phyloP scores from a whole-genome alignment of 2,888 invertebrate genomes.

The Alloscopus bannaensis region DNA sequence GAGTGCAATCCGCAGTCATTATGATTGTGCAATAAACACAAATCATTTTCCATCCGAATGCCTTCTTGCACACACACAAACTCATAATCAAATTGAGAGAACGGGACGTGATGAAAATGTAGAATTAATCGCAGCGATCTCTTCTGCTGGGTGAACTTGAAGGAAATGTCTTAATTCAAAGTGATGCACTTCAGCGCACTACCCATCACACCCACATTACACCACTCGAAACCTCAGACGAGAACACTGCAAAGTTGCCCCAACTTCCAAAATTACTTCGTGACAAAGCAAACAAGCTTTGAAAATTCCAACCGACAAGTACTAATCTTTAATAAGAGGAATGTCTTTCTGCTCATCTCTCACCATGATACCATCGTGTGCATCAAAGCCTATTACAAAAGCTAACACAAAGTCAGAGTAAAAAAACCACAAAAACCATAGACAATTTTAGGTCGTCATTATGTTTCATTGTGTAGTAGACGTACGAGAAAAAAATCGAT shows the following conservation, averaged over 20 bases:
- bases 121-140: conserved; percentile 14
- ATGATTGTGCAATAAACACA: no score
- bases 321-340: no score
- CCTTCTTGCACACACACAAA: no score
- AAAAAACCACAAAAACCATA: not conserved
- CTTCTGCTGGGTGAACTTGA: conserved; percentile 25
- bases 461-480: conserved; percentile 1
- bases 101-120: conserved; percentile 15
- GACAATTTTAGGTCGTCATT: conserved; percentile 1
- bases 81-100: not conserved
- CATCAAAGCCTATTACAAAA: no score
- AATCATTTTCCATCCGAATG: no score
- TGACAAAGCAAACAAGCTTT: not conserved
- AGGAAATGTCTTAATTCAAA: conserved; percentile 11
- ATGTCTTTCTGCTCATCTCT: no score
- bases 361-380: no score
- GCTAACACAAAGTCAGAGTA: not conserved
- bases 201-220: conserved; percentile 3
- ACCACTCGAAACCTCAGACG: conserved; percentile 1
- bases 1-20: no score
- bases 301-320: no score
- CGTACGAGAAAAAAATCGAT: conserved; percentile 43
- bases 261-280: conserved; percentile 13
- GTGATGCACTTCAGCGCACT: conserved; percentile 16
- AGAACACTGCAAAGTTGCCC: no score